Evolutionary conservation across 37 sponge, comb jelly and placozoan genomes (phyloP).

Genomic region (Halisarca cf. caerulea): DNA sequence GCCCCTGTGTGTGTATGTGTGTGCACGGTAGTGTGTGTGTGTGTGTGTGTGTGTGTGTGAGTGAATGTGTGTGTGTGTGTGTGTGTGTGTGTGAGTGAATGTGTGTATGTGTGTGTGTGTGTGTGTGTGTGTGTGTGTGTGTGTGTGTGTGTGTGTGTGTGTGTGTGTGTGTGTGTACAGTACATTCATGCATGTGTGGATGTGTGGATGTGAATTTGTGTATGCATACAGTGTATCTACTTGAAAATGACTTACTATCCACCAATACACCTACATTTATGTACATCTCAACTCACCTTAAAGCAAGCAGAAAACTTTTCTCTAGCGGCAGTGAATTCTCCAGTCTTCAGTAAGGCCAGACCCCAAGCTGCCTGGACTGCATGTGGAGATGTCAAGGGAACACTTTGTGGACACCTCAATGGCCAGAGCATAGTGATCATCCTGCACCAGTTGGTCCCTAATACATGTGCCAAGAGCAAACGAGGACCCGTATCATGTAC

Average conservation of each 20-base stretch:
- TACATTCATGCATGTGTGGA: no score
- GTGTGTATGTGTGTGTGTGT: no score
- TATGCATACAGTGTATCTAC: not conserved
- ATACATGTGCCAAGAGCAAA: slow-evolving; percentile 44
- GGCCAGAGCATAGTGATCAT: slow-evolving; percentile 81
- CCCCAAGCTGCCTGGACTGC: slow-evolving; percentile 95
- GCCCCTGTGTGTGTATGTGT: no score
- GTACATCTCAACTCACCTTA: slow-evolving; percentile 47
- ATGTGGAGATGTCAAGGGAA: slow-evolving; percentile 74
- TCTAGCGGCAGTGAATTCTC: slow-evolving; percentile 84
- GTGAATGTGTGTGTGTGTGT: no score
- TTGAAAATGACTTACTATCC: not conserved
- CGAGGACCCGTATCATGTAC: not conserved
- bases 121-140: no score
- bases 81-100: no score
- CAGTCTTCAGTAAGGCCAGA: slow-evolving; percentile 80
- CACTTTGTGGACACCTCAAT: slow-evolving; percentile 94
- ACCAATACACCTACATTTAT: slow-evolving; percentile 19
- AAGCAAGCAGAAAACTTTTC: slow-evolving; percentile 87
- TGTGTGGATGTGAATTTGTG: no score
- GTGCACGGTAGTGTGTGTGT: no score
- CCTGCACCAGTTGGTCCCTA: slow-evolving; percentile 77
- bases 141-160: no score
- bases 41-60: no score
- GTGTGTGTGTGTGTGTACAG: no score